Evolutionary conservation across 1,140 invertebrate genomes (phyloP), one percentile per base, ranked within the genome.

Genomic region (Drosophila oshimai): DNA sequence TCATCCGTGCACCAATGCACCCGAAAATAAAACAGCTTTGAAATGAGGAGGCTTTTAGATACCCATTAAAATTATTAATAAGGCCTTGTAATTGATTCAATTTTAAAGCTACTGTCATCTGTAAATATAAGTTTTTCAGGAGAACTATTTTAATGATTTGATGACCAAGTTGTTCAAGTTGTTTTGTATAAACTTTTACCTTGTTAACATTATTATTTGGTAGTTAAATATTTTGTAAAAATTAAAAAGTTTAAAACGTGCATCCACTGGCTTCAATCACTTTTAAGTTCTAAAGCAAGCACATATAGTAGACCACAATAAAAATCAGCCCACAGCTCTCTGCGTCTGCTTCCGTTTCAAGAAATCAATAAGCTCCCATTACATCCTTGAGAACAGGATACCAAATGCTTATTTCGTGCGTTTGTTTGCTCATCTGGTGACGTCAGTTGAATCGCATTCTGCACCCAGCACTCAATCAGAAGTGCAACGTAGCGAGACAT

Each of bases 401-500:
- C 41, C 41, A 64, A 29, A 26, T 22, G 28, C 29, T 33, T 29
- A 49, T 39, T 41, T 49, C 34, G 61, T 65, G 61, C 61, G 42
- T 65, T 64, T 50, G 42, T 65, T 39, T 49, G 58, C 42, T 65
- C 22, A 65, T 65, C 62, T 65, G 42, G 42, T 79, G 76, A 80
- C 76, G 77, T 81, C 76, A 62, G 36, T 22, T 26, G 29, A 26
- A 18, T 49, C 28, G 24, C 31, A 36, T 22, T 31, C 29, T 22
- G 42, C 39, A 41, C 12, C 46, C 45, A 36, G 18, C 58, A 57
- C 55, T 58, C 61, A 67, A 81, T 73, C 78, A 77, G 47, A 28
- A 72, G 68, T 77, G 60, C 70, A 81, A 42, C 57, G 74, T 68
- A 58, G 78, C 78, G 57, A 28, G 51, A 72, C 76, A 79, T 80